Conservation (phyloP, 2,797 vertebrate genomes). For the Odontamblyopus lacepedii region DNA sequence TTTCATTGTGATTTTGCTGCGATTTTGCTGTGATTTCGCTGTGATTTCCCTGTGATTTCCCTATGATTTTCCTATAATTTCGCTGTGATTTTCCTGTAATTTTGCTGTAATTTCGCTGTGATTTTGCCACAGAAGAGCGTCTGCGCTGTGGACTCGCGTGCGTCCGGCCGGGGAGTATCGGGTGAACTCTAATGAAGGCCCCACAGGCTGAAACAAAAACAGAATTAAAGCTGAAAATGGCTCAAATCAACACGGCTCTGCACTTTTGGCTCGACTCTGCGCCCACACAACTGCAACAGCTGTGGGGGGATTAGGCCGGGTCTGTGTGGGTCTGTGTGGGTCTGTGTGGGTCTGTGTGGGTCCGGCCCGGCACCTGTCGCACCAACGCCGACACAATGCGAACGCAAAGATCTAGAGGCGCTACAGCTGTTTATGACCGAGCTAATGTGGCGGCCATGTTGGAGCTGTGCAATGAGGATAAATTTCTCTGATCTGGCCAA, state of each 20-base stretch:
- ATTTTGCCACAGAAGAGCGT: background rate
- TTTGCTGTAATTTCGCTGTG: too few species aligned
- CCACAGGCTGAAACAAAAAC: slow-evolving; percentile 6
- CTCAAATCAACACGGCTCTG: slow-evolving; percentile 3
- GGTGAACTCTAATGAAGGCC: background rate
- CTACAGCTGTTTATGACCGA: background rate
- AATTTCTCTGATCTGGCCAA: too few species aligned
- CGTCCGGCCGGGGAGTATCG: background rate
- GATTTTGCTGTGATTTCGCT: too few species aligned
- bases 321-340: slow-evolving; percentile 3
- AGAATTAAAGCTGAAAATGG: background rate
- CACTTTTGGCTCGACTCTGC: slow-evolving; percentile 18
- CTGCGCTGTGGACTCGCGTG: background rate
- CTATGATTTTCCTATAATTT: too few species aligned
- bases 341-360: background rate
- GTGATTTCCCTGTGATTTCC: too few species aligned
- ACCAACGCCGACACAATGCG: slow-evolving; percentile 46
- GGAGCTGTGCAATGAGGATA: background rate
- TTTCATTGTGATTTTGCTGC: too few species aligned
- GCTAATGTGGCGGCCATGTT: background rate
- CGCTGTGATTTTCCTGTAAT: too few species aligned
- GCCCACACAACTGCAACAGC: slow-evolving; percentile 81
- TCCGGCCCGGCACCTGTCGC: slow-evolving; percentile 76
- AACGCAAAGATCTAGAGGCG: background rate
- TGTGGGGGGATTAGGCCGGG: slow-evolving; percentile 78